phyloP scores from a whole-genome alignment of 1,140 invertebrate genomes.

The Cyclargus thomasi region DNA sequence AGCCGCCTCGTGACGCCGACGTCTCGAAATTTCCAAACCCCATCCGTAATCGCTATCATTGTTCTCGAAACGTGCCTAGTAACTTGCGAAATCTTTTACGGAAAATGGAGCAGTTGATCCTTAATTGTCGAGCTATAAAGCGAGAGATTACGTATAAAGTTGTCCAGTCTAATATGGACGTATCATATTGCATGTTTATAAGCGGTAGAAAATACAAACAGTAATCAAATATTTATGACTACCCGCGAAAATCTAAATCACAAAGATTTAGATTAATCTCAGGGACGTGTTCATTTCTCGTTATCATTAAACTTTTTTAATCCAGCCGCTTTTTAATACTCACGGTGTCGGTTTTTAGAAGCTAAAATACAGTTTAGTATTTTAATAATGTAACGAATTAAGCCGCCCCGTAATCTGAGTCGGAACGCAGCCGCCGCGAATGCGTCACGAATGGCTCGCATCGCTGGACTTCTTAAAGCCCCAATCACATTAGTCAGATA shows the following conservation, averaged over 20 bases:
- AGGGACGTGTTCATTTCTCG: too few species aligned
- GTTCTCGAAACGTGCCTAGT: not conserved
- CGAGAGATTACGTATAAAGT: too few species aligned
- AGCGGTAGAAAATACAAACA: too few species aligned
- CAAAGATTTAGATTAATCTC: too few species aligned
- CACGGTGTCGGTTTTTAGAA: not conserved
- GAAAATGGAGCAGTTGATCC: not conserved
- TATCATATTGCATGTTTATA: too few species aligned
- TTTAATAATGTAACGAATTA: slow-evolving; percentile 1
- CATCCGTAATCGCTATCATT: not conserved
- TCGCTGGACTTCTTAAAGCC: slow-evolving; percentile 6
- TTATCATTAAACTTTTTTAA: not conserved
- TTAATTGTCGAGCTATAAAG: not conserved
- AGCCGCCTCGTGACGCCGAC: not conserved
- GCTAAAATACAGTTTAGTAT: not conserved
- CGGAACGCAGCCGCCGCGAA: slow-evolving; percentile 1
- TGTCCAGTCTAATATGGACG: too few species aligned
- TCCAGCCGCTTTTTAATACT: not conserved
- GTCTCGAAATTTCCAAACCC: not conserved
- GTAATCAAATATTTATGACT: too few species aligned
- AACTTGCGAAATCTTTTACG: not conserved
- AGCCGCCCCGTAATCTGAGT: not conserved
- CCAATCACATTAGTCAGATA: slow-evolving; percentile 3
- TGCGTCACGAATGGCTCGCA: slow-evolving; percentile 9
- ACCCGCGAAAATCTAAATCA: too few species aligned